Base-by-base conservation (phyloP, 2,888 invertebrate genomes). In the Hipparchia sbordonii region DNA sequence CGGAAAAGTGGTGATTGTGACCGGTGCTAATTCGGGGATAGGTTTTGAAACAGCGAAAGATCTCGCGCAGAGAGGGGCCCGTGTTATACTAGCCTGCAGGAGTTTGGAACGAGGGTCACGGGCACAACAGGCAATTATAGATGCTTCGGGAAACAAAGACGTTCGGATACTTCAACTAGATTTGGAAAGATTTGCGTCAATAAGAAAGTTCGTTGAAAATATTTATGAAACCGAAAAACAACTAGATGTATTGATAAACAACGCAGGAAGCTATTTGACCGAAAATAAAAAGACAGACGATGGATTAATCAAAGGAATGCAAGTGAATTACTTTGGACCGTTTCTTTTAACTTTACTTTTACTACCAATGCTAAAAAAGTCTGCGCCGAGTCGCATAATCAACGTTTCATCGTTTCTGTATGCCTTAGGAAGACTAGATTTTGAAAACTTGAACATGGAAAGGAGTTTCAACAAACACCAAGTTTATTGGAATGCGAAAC, bases 1-100 rank as follows among this genome's bases (percentile, higher is more conserved):
- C 66, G 97, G 97, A 7, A 97, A 97, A 91, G 96, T 96, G 2
- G 96, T 96, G 51, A 94, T 98, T 61, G 95, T 98, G 61, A 98
- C 98, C 46, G 98, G 98, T 51, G 97, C 96, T 68, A 97, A 96
- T 78, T 95, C 96, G 77, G 97, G 97, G 8, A 96, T 97, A 80
- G 97, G 97, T 51, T 96, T 95, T 80, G 96, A 97, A 85, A 96
- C 97, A 0, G 95, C 96, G 0, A 93, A 93, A 77, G 95, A 96
- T 80, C 81, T 97, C 65, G 96, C 96, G 0, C 94, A 93, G 74
- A 92, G 96, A 80, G 96, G 96, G 23, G 97, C 97, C 0, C 94
- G 95, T 71, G 94, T 98, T 7, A 96, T 98, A 65, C 94, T 98
- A 94, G 97, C 97, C 0, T 97, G 97, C 85, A 94, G 97, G 77